Conservation (phyloP, 2,797 vertebrate species). For the Gallinago solitaria region DNA sequence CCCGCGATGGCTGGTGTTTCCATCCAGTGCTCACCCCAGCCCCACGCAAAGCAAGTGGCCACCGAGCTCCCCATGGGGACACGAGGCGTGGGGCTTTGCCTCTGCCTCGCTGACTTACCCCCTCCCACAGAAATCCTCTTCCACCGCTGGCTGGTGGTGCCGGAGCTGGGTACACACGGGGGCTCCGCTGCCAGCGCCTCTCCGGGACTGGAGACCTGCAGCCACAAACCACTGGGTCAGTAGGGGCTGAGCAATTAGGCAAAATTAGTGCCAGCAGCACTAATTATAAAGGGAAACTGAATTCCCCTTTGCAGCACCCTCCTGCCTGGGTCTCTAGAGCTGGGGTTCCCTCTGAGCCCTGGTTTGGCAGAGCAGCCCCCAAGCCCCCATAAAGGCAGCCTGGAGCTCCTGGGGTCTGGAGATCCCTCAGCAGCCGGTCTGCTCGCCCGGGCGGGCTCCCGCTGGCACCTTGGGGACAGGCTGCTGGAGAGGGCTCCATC, state of each 20-base stretch:
- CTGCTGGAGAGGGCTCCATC: not conserved
- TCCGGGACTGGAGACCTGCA: not conserved
- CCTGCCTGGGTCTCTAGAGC: not conserved
- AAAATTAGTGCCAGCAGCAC: not conserved
- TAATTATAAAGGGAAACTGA: too few relatives aligned
- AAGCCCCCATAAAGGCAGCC: fast-evolving
- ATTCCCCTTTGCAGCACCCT: not conserved
- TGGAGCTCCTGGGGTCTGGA: not conserved
- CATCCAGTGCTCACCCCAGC: not conserved
- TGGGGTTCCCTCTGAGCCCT: fast-evolving
- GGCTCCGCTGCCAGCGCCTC: too few relatives aligned
- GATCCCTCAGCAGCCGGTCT: not conserved
- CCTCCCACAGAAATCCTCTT: not conserved
- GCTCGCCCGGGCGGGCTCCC: not conserved
- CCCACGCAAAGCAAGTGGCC: not conserved
- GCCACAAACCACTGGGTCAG: not conserved
- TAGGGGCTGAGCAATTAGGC: not conserved
- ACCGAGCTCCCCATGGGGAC: fast-evolving
- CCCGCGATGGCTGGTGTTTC: fast-evolving
- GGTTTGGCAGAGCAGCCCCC: not conserved
- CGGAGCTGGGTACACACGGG: not conserved
- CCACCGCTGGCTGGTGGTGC: not conserved
- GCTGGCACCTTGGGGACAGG: not conserved
- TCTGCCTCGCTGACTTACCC: not conserved
- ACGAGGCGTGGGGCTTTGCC: not conserved